phyloP scores from a whole-genome alignment of 35 echinoderm and acorn worm species.

The Heliocidaris erythrogramma region DNA sequence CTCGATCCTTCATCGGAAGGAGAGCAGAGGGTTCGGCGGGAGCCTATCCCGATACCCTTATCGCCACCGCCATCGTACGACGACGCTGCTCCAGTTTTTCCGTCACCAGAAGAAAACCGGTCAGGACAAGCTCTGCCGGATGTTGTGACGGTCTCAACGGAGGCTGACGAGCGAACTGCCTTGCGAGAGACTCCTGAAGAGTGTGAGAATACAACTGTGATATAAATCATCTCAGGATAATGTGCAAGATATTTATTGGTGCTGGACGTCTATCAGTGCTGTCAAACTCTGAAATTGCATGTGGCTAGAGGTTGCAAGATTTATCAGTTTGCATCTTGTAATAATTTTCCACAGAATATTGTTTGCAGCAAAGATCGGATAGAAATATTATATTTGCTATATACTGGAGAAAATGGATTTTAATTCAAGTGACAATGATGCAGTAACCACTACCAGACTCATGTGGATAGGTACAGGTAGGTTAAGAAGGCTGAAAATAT shows the following conservation, averaged over 20 bases:
- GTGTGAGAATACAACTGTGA: not conserved
- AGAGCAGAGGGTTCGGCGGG: not conserved
- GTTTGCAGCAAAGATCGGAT: no score
- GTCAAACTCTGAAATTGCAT: no score
- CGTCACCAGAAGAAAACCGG: not conserved
- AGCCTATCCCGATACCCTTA: conserved; percentile 14
- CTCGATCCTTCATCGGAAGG: not conserved
- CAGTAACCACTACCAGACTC: no score
- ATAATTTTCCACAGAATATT: no score
- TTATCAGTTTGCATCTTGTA: no score
- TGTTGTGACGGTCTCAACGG: not conserved
- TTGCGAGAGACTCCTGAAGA: not conserved
- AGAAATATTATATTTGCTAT: no score
- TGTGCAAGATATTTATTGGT: not conserved
- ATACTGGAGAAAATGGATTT: no score
- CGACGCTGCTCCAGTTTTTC: not conserved
- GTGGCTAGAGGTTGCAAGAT: no score
- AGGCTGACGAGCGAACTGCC: conserved; percentile 16
- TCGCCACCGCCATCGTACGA: conserved; percentile 34
- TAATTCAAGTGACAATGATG: no score
- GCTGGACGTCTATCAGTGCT: not conserved
- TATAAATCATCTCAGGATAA: conserved; percentile 26
- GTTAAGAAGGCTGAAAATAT: no score
- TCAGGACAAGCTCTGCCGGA: not conserved
- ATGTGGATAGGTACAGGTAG: no score